Conservation (phyloP, 2,888 invertebrate genomes). For the Andrena chrysosceles region DNA sequence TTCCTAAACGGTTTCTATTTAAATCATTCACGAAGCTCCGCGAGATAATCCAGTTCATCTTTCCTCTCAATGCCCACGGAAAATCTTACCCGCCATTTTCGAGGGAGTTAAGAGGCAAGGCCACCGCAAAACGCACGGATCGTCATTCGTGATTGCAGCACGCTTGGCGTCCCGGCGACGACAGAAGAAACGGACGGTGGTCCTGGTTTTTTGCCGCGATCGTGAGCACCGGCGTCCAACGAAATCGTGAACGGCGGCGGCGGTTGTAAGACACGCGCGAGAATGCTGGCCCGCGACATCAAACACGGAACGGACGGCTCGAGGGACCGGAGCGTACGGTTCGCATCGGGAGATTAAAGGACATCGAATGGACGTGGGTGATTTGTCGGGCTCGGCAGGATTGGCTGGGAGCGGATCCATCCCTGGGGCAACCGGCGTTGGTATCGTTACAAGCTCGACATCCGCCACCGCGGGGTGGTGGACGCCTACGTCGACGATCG, state of each 20-base stretch:
- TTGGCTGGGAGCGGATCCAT: conserved; percentile 80
- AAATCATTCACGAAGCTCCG: too few species aligned
- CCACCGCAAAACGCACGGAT: not conserved
- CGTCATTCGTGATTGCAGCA: conserved; percentile 28
- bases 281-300: conserved; percentile 70
- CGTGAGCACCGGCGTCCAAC: conserved; percentile 39
- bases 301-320: conserved; percentile 57
- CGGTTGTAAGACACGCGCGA: conserved; percentile 57
- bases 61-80: not conserved
- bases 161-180: conserved; percentile 16
- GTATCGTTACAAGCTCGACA: conserved; percentile 74
- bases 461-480: conserved; percentile 81
- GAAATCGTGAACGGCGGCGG: conserved; percentile 39
- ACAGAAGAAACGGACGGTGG: conserved; percentile 11
- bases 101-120: not conserved
- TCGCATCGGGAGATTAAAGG: conserved; percentile 72
- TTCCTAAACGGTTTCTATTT: not conserved
- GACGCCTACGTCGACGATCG: conserved; percentile 80
- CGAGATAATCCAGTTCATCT: not conserved
- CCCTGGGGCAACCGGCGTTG: conserved; percentile 78
- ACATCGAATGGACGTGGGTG: conserved; percentile 83
- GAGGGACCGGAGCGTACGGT: conserved; percentile 66
- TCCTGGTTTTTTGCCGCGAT: conserved; percentile 16
- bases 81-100: too few species aligned
- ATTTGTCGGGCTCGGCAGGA: conserved; percentile 77